Conservation (phyloP, 2,888 invertebrate genomes). For the Pemphredon lugubris region DNA sequence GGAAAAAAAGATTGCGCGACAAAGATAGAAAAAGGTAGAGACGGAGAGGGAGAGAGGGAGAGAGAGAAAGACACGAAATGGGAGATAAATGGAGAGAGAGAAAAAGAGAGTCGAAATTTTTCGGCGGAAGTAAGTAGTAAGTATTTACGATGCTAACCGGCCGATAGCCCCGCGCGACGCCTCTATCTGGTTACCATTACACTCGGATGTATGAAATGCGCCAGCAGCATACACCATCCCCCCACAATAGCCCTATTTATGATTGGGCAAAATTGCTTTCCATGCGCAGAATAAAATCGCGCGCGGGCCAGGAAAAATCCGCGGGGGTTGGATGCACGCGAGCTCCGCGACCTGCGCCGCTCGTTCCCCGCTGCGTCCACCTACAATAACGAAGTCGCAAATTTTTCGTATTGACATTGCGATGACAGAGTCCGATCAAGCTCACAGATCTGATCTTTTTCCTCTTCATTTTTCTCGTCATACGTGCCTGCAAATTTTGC, state of each 20-base stretch:
- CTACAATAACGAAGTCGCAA: neutral
- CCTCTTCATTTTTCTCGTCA: slow-evolving; percentile 50
- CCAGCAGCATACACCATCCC: slow-evolving; percentile 79
- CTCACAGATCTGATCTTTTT: slow-evolving; percentile 1
- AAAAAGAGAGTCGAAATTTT: slow-evolving; percentile 51
- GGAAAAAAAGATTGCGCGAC: neutral
- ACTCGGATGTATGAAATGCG: slow-evolving; percentile 81
- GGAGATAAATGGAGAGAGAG: neutral
- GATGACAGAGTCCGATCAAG: neutral
- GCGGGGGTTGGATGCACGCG: slow-evolving; percentile 65
- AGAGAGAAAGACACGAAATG: neutral
- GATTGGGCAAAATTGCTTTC: slow-evolving; percentile 82
- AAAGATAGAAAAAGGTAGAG: neutral
- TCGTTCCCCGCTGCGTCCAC: neutral
- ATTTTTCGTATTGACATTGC: neutral
- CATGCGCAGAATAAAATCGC: slow-evolving; percentile 81
- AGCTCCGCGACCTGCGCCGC: slow-evolving; percentile 37
- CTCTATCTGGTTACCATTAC: slow-evolving; percentile 81
- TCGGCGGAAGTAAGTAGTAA: slow-evolving; percentile 59
- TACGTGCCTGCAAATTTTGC: slow-evolving; percentile 67
- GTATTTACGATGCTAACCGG: slow-evolving; percentile 79
- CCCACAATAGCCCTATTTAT: slow-evolving; percentile 82
- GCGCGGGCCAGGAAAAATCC: slow-evolving; percentile 78
- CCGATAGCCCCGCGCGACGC: slow-evolving; percentile 80
- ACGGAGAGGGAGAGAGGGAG: slow-evolving; percentile 2